Evolutionary conservation across 2,113 vertebrate genomes (phyloP).

Genomic region (Amazona guildingii): DNA sequence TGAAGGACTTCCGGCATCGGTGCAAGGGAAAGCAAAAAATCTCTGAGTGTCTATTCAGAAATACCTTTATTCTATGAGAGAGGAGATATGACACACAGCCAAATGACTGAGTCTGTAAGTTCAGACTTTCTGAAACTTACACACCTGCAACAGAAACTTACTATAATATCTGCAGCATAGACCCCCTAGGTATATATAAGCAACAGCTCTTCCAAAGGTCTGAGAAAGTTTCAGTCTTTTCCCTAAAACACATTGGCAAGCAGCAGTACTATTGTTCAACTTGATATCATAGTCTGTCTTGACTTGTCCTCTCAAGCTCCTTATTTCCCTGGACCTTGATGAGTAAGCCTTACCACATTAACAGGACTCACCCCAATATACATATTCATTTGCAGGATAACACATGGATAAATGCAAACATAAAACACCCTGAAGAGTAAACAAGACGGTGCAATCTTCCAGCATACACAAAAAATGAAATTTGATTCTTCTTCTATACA

Average conservation of each 20-base stretch:
- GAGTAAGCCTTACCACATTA: not conserved
- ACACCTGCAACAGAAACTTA: not conserved
- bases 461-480: not conserved
- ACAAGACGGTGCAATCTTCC: not conserved
- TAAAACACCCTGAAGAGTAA: not conserved
- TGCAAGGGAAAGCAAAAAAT: not conserved
- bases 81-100: not conserved
- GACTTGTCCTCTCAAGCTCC: not conserved
- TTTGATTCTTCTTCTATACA: not conserved
- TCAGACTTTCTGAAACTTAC: not conserved
- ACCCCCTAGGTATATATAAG: not conserved
- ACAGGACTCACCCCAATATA: not conserved
- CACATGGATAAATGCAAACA: not conserved
- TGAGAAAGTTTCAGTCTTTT: not conserved
- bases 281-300: not conserved
- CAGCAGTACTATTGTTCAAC: not conserved
- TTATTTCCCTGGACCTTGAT: not conserved
- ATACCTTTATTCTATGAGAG: not conserved
- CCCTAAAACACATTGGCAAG: accelerated
- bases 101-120: not conserved
- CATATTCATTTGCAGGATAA: not conserved
- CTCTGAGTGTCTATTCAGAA: not conserved
- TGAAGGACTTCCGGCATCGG: not conserved
- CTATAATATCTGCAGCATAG: not conserved
- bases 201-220: not conserved